Evolutionary conservation across 2,797 vertebrate species (phyloP).

Genomic region (Sardinella longiceps): DNA sequence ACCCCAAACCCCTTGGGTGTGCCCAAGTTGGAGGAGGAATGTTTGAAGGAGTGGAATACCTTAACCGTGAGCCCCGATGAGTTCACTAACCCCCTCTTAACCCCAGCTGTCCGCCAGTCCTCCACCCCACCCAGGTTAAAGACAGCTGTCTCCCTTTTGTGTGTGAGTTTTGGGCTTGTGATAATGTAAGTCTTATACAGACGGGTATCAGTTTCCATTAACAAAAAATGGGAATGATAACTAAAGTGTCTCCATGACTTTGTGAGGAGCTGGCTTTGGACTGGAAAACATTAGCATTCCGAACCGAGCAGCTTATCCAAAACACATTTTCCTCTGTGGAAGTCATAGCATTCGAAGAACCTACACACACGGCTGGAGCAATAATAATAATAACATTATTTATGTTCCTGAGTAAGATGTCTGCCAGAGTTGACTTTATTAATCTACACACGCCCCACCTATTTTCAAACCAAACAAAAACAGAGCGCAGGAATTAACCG

Average conservation of each 20-base stretch:
- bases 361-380: background rate
- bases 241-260: slow-evolving; percentile 8
- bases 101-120: background rate
- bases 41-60: background rate
- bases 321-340: slow-evolving; percentile 43
- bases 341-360: background rate
- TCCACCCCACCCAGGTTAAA: background rate
- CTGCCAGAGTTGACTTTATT: slow-evolving; percentile 56
- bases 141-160: background rate
- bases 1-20: slow-evolving; percentile 29
- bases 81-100: background rate
- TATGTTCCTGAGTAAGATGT: slow-evolving; percentile 54
- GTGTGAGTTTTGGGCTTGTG: background rate
- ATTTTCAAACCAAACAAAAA: slow-evolving; percentile 67
- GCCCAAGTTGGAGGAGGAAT: slow-evolving; percentile 32
- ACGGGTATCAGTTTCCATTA: background rate
- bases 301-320: background rate
- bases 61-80: background rate
- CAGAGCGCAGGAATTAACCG: slow-evolving; percentile 48
- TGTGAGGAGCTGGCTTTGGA: background rate
- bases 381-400: slow-evolving; percentile 54
- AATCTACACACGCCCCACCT: slow-evolving; percentile 38
- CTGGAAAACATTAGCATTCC: slow-evolving; percentile 2
- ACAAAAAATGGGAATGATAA: background rate
- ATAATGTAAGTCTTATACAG: background rate